Conservation (phyloP, 1,140 invertebrate species). For the Propsilocerus akamusi region DNA sequence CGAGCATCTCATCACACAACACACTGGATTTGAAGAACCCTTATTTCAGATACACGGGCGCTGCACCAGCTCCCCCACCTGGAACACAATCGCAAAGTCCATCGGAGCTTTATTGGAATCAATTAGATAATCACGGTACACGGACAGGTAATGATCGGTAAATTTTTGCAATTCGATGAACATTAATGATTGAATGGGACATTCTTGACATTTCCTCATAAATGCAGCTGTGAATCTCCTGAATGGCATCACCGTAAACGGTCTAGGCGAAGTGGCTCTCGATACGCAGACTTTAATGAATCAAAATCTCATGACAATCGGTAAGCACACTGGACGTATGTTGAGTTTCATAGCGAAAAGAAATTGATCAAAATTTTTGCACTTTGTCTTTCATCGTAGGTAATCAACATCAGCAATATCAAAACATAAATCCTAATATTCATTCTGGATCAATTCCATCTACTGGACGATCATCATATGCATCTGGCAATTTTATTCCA, state of each 20-base stretch:
- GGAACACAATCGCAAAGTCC: constrained; percentile 77
- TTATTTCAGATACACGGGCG: constrained; percentile 87
- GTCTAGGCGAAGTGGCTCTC: constrained; percentile 51
- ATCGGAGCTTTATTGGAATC: constrained; percentile 79
- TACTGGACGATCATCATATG: neutral
- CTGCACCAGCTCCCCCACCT: constrained; percentile 71
- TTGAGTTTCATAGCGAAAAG: neutral
- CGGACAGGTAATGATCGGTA: constrained; percentile 15
- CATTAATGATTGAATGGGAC: neutral
- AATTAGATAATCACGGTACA: constrained; percentile 45
- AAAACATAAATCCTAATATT: neutral
- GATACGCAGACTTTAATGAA: constrained; percentile 34
- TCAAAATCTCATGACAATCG: constrained; percentile 32
- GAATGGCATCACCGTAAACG: constrained; percentile 62
- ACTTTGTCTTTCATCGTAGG: neutral
- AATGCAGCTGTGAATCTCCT: constrained; percentile 49
- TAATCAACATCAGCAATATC: constrained; percentile 1
- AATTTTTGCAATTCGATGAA: neutral
- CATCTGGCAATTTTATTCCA: neutral
- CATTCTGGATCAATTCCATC: neutral
- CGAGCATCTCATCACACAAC: constrained; percentile 64
- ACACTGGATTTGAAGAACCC: constrained; percentile 97
- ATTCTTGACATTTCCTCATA: constrained; percentile 9
- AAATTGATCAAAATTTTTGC: neutral
- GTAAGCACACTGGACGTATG: constrained; percentile 18